Evolutionary conservation across 2,113 vertebrate genomes (phyloP), one percentile per base, ranked within the genome.

Genomic region (Copsychus sechellarum): DNA sequence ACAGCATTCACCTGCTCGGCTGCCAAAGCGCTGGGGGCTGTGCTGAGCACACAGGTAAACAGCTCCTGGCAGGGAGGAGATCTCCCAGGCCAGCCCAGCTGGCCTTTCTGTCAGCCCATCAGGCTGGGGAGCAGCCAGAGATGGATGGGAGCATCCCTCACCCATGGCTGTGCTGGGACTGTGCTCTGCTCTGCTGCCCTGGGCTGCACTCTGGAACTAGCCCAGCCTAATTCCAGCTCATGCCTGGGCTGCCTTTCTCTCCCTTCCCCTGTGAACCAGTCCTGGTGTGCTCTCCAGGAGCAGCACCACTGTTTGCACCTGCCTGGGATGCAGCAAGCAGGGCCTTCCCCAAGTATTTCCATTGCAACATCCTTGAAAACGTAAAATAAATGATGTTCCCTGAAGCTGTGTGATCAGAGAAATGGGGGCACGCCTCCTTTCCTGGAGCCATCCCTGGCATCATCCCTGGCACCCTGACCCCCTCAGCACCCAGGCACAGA

Each of bases 1-100:
- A 4, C 0, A 2, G 81, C 42, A 1, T 16, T 43, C 26, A 15
- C 40, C 61, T 54, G 23, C 33, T 64, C 0, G 0, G 61, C 89
- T 93, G 91, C 48, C 73, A 56, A 38, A 81, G 86, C 2, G 1
- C 72, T 36, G 2, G 3, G 38, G 34, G 54, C 76, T 73, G 50
- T 77, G 80, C 76, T 26, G 40, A 36, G 42, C 16, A 12, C 34
- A 2, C 87, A 82, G 87, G 70, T 43, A 42, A 87, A 83, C 36
- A 61, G 54, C 34, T 91, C 33, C 51, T 82, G 86, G 48, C 77
- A 90, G 43, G 0, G 7, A 70, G 53, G 38, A 81, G 21, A 1
- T 1, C 53, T 64, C 61, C 45, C 57, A 17, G 0, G 8, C 19
- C 54, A 42, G 17, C 50, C 42, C 70, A 76, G 45, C 38, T 24